Evolutionary conservation across 2,888 invertebrate species (phyloP).

Genomic region (Atherix ibis): DNA sequence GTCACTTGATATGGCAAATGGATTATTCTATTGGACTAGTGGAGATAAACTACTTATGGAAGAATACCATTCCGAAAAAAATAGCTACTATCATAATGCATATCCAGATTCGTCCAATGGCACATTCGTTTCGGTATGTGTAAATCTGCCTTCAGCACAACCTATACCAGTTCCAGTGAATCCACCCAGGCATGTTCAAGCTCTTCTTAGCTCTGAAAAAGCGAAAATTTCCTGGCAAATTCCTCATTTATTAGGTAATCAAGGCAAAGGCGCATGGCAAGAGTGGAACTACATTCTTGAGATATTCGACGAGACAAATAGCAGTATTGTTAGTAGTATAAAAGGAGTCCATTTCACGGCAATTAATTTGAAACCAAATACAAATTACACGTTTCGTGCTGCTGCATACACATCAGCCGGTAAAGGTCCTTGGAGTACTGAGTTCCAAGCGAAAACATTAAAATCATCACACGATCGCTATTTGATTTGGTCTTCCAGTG

Average conservation of each 20-base stretch:
- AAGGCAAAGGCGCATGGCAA: conserved; percentile 48
- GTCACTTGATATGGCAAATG: conserved; percentile 59
- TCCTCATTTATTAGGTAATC: conserved; percentile 59
- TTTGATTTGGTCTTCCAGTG: conserved; percentile 58
- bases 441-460: conserved; percentile 56
- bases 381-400: conserved; percentile 61
- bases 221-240: conserved; percentile 71
- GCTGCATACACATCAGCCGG: conserved; percentile 63
- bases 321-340: conserved; percentile 29
- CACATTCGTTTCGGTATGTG: conserved; percentile 36
- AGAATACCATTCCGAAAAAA: conserved; percentile 52
- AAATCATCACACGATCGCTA: conserved; percentile 26
- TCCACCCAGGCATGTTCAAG: conserved; percentile 64
- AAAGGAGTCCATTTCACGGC: conserved; percentile 47
- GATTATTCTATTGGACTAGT: conserved; percentile 75
- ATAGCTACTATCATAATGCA: conserved; percentile 63
- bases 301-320: conserved; percentile 25
- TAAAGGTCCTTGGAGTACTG: conserved; percentile 63
- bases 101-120: conserved; percentile 40
- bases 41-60: conserved; percentile 61
- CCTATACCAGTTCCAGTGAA: conserved; percentile 65
- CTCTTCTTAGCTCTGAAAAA: conserved; percentile 56
- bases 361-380: conserved; percentile 53
- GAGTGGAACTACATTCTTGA: conserved; percentile 29
- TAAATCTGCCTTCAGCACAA: conserved; percentile 54